A percentile compares a stretch with the other conserved stretches of the same genome.
phyloP scores from a whole-genome alignment of 2,888 invertebrate genomes.

The Leucophora obtusa region DNA sequence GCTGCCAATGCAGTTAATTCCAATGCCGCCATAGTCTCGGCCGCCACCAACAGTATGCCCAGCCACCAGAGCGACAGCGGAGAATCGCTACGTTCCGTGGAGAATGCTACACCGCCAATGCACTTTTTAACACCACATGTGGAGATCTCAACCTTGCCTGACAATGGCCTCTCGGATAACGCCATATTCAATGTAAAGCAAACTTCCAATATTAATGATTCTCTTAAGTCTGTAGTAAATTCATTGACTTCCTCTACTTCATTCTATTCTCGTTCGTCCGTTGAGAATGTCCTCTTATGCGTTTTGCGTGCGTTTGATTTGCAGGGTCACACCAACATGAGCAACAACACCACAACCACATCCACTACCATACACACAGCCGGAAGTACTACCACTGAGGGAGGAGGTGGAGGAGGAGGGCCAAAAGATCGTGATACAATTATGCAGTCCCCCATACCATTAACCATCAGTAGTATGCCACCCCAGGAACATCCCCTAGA shows the following conservation, averaged over 20 bases:
- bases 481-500: constrained; percentile 71
- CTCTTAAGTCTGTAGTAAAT: constrained; percentile 65
- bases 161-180: constrained; percentile 82
- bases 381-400: constrained; percentile 62
- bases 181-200: constrained; percentile 80
- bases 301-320: constrained; percentile 77
- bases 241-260: constrained; percentile 65
- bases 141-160: constrained; percentile 93
- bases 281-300: constrained; percentile 73
- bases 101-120: constrained; percentile 93
- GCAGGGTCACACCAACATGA: constrained; percentile 70
- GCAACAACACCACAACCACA: constrained; percentile 29
- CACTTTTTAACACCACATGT: constrained; percentile 94
- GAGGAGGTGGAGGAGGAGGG: constrained; percentile 52
- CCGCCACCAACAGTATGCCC: constrained; percentile 78
- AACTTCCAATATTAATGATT: constrained; percentile 66
- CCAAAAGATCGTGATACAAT: constrained; percentile 67
- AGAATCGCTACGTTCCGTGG: constrained; percentile 89
- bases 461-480: constrained; percentile 61
- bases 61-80: constrained; percentile 91
- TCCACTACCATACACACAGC: constrained; percentile 54
- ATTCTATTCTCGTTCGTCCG: constrained; percentile 65
- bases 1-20: constrained; percentile 69
- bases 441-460: constrained; percentile 68
- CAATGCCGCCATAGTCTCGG: constrained; percentile 79